Conservation (phyloP, 2,888 invertebrate species). For the Agrotis clavis region DNA sequence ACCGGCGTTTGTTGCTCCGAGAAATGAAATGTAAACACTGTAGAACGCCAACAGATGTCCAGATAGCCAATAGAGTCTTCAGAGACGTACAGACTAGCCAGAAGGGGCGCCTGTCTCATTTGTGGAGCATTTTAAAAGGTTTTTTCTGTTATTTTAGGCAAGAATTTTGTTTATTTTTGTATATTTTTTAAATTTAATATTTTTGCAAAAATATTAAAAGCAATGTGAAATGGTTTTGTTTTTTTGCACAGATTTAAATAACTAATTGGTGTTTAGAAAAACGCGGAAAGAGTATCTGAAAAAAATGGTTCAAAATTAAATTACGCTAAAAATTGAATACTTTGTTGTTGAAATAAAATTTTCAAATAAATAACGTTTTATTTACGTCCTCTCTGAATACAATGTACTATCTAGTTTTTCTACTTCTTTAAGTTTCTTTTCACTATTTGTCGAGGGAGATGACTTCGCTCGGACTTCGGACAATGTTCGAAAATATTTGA, state of each 20-base stretch:
- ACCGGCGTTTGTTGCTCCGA: constrained; percentile 85
- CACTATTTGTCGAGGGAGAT: constrained; percentile 87
- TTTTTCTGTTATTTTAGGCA: neutral
- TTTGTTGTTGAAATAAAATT: constrained; percentile 15
- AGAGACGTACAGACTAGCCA: constrained; percentile 71
- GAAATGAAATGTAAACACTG: constrained; percentile 90
- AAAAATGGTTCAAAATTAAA: neutral
- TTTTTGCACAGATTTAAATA: neutral
- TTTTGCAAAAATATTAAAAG: neutral
- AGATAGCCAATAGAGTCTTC: constrained; percentile 88
- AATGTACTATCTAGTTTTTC: constrained; percentile 71
- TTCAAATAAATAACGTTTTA: constrained; percentile 4
- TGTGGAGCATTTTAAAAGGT: constrained; percentile 6
- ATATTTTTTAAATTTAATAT: neutral
- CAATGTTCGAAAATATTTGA: constrained; percentile 87
- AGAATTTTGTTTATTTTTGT: neutral
- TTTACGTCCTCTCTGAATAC: constrained; percentile 10
- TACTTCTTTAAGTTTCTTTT: constrained; percentile 74
- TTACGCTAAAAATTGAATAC: neutral
- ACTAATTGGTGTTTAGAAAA: neutral
- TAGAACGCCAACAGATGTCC: constrained; percentile 88
- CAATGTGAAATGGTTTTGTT: neutral
- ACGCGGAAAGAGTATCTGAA: neutral
- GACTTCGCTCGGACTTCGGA: constrained; percentile 85
- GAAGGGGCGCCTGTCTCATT: constrained; percentile 67